These are phyloP conservation scores for Pampusana beccarii DNA, from an alignment of 2,113 vertebrate species.

Conservation along the genomic window DNA sequence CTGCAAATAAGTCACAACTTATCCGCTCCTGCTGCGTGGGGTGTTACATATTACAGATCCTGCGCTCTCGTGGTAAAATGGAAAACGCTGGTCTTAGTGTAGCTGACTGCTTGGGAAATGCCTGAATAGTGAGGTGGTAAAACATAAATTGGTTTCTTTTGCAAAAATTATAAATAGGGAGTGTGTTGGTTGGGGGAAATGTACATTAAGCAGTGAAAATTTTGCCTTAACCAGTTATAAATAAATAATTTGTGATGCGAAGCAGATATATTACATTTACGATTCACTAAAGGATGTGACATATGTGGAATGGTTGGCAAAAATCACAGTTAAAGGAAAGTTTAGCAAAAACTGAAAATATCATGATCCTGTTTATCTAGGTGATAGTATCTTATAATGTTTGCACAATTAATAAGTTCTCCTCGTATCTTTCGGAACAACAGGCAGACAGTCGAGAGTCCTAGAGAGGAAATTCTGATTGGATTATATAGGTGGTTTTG, in stretches of 20 bases:
- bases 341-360: neutral
- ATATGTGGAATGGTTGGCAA: neutral
- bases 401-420: neutral
- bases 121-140: neutral
- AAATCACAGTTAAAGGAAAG: neutral
- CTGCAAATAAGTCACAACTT: neutral
- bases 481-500: neutral
- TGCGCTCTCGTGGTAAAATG: rapidly evolving
- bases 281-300: neutral
- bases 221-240: neutral
- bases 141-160: rapidly evolving
- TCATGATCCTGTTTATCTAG: rapidly evolving
- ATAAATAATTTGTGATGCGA: neutral
- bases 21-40: neutral
- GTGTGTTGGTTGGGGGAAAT: neutral
- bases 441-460: neutral
- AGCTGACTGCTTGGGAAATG: neutral
- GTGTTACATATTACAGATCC: neutral
- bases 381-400: rapidly evolving
- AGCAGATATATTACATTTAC: rapidly evolving
- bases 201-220: neutral
- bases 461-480: neutral
- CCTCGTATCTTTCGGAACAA: neutral
- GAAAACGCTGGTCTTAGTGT: neutral
- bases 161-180: neutral